Base-by-base conservation (phyloP, 2,797 vertebrate species). In the Enteromius argenteus region DNA sequence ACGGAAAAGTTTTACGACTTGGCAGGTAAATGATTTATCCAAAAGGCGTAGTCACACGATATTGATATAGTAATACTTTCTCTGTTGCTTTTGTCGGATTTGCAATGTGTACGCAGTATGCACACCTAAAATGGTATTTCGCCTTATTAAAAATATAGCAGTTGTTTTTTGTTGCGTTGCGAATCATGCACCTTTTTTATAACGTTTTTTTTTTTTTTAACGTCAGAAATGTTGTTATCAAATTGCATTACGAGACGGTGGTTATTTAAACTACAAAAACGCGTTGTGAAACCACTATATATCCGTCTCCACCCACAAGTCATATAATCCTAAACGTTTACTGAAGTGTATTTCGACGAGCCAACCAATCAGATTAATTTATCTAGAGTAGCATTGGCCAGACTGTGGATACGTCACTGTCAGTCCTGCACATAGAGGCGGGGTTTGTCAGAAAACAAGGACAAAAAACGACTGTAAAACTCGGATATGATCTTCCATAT, bases 1-100 rank as follows among this genome's bases (percentile, higher is more conserved):
- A 96, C 95, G 8, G 95, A 96, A 87, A 96, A 92, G 92, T 96
- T 97, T 84, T 96, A 93, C 74, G 95, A 96, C 49, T 82, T 96
- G 66, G 94, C 95, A 92, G 95, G 95, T 96, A 94, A 94, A 87
- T 53, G 5, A 84, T 84, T 84, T 71, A 78, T 78, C 8, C 15
- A 32, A 32, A 58, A 56, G 35, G 62, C 46, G 35, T 8, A n/a
- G 13, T 56, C 23, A 53, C 14, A 5, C 17, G 19, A 44, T 37
- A 44, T 14, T 76, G 32, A 39, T 53, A 78, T 39, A 66, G 62
- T 6, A 46, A 30, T 49, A 3, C 15, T 30, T 21, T 21, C 10
- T 60, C 1, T 2, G 1, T 66, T 42, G 13, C 13, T 44, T 19
- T 60, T 10, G 37, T 56, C 23, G n/a, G 37, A 1, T 77, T 30